These are phyloP conservation scores for Narcine bancroftii DNA, from an alignment of 2,113 vertebrate genomes.

Conservation along the genomic window DNA sequence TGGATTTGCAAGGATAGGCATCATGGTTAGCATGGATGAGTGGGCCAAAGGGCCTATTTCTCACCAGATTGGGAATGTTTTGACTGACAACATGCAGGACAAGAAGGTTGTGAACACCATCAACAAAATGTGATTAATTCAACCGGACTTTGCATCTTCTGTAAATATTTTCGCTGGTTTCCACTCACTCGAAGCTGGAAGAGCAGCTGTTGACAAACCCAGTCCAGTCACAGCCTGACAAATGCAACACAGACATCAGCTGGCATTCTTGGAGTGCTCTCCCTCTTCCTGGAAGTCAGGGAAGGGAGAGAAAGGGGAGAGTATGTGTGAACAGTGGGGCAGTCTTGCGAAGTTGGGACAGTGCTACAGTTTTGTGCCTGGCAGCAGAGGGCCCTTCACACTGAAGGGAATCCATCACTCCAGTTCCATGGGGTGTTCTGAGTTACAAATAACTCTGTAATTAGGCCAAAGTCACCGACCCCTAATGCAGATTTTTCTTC, in stretches of 20 bases:
- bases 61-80: background rate
- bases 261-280: background rate
- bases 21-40: no score
- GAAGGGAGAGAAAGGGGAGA: background rate
- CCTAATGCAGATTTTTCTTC: no score
- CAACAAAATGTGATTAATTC: background rate
- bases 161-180: conserved; percentile 1
- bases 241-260: background rate
- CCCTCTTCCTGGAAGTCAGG: background rate
- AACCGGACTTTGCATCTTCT: background rate
- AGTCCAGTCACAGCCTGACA: no score
- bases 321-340: background rate
- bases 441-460: no score
- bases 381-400: background rate
- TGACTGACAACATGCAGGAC: background rate
- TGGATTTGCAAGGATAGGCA: no score
- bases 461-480: no score
- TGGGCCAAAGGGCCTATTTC: background rate
- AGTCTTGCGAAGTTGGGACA: background rate
- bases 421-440: no score
- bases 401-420: background rate
- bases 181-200: background rate
- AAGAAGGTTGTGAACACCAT: background rate
- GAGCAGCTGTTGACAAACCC: background rate
- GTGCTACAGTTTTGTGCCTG: background rate